phyloP scores from a whole-genome alignment of 2,797 vertebrate species.

The Bryconaethiops microstoma region DNA sequence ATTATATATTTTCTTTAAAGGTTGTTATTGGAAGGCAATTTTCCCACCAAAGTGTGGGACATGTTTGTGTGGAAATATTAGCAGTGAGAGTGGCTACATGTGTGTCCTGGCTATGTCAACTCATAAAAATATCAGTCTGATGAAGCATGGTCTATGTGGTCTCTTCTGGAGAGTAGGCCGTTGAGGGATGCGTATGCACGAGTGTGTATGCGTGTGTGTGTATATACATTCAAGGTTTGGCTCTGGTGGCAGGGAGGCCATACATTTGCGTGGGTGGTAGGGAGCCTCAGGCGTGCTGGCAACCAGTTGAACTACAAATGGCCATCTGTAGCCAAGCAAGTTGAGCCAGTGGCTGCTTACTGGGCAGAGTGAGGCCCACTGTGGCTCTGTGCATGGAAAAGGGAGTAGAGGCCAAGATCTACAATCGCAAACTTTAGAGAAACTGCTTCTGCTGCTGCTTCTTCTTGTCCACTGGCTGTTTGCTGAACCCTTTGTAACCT shows the following conservation, averaged over 20 bases:
- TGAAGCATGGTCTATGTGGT: slow-evolving; percentile 40
- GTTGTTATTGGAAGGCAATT: slow-evolving; percentile 47
- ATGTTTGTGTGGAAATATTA: slow-evolving; percentile 46
- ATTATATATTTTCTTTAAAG: slow-evolving; percentile 46
- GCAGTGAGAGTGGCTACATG: slow-evolving; percentile 25
- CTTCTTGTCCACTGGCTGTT: slow-evolving; percentile 77
- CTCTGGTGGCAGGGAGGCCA: slow-evolving; percentile 33
- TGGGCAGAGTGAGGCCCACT: slow-evolving; percentile 43
- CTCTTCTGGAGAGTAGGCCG: slow-evolving; percentile 34
- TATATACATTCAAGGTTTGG: slow-evolving; percentile 46
- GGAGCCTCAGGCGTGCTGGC: slow-evolving; percentile 55
- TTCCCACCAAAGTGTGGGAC: slow-evolving; percentile 27
- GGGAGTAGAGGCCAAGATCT: slow-evolving; percentile 52
- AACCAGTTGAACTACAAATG: slow-evolving; percentile 49
- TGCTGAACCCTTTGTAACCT: slow-evolving; percentile 72
- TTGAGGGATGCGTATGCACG: slow-evolving; percentile 17
- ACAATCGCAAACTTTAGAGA: slow-evolving; percentile 42
- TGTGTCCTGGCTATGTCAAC: slow-evolving; percentile 36
- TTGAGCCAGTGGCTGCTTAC: slow-evolving; percentile 54
- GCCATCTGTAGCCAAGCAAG: slow-evolving; percentile 54
- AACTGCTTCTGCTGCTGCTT: slow-evolving; percentile 50
- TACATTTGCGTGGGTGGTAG: slow-evolving; percentile 59
- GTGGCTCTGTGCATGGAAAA: slow-evolving; percentile 43
- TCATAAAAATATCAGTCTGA: slow-evolving; percentile 44
- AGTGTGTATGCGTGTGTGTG: slow-evolving; percentile 14